Percentiles rank a stretch among this genome's conserved stretches.
These are phyloP conservation scores for Peromyscus aztecus DNA, from an alignment of 2,797 vertebrate species.

Conservation along the genomic window DNA sequence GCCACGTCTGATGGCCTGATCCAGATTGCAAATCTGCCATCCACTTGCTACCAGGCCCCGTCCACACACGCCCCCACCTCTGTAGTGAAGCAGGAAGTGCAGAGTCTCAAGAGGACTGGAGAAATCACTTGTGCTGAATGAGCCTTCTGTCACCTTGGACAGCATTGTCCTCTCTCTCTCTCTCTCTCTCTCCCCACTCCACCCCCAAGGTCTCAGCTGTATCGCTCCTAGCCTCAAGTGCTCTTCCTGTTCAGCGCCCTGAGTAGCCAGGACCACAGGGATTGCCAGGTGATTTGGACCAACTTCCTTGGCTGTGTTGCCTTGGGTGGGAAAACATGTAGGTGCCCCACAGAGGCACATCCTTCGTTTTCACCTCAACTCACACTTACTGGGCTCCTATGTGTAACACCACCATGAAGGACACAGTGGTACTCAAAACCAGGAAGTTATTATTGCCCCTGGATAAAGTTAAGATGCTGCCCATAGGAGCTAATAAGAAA, in stretches of 20 bases:
- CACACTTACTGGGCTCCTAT: neutral
- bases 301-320: neutral
- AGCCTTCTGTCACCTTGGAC: constrained; percentile 36
- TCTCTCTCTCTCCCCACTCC: neutral
- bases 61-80: neutral
- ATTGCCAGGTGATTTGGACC: neutral
- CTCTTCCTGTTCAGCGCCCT: neutral
- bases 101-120: neutral
- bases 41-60: neutral
- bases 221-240: neutral
- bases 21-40: neutral
- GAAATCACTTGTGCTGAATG: constrained; percentile 51
- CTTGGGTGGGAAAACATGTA: neutral
- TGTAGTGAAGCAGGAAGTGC: neutral
- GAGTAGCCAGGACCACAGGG: neutral
- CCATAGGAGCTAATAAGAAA: constrained; percentile 38
- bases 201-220: neutral
- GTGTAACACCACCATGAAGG: neutral
- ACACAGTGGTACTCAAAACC: neutral
- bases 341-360: neutral
- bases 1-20: neutral
- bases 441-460: neutral
- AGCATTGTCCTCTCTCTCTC: neutral
- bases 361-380: constrained; percentile 15
- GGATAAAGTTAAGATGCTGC: constrained; percentile 17